phyloP scores from a whole-genome alignment of 1,140 invertebrate genomes.

The Drosophila lowei region DNA sequence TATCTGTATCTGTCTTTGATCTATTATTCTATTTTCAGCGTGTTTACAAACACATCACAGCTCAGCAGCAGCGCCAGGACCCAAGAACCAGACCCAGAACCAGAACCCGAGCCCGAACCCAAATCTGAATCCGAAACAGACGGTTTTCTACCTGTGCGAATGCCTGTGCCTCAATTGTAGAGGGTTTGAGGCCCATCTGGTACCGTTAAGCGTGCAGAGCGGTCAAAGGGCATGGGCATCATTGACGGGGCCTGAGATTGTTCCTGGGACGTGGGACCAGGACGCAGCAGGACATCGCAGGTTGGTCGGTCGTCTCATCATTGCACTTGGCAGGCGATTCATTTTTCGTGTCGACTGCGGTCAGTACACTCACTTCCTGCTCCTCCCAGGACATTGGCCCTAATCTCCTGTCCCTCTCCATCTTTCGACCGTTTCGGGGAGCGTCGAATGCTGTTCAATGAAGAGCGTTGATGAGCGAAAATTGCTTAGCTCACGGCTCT shows the following conservation, averaged over 20 bases:
- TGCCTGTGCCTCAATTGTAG: not conserved
- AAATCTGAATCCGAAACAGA: too few relatives aligned
- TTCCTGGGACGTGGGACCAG: conserved; percentile 1
- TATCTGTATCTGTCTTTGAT: conserved; percentile 64
- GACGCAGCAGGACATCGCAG: conserved; percentile 50
- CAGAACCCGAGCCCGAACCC: too few relatives aligned
- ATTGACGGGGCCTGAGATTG: too few relatives aligned
- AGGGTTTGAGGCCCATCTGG: conserved; percentile 49
- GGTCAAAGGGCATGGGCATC: not conserved
- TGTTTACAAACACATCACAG: conserved; percentile 78
- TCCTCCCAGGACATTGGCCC: conserved; percentile 39
- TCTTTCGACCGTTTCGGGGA: conserved; percentile 12
- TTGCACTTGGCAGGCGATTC: conserved; percentile 74
- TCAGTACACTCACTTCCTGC: conserved; percentile 69
- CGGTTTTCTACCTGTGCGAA: conserved; percentile 18
- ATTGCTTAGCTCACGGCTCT: conserved; percentile 60
- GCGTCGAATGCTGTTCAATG: conserved; percentile 3
- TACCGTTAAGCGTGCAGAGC: conserved; percentile 58
- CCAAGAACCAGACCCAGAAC: too few relatives aligned
- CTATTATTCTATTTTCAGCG: conserved; percentile 74
- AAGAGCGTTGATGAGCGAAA: conserved; percentile 51
- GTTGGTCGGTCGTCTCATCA: conserved; percentile 8
- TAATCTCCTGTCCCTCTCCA: conserved; percentile 37
- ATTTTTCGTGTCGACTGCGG: conserved; percentile 68
- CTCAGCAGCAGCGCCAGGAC: conserved; percentile 6